Evolutionary conservation across 1,140 invertebrate genomes (phyloP).

Genomic region (Drosophila kohkoa): DNA sequence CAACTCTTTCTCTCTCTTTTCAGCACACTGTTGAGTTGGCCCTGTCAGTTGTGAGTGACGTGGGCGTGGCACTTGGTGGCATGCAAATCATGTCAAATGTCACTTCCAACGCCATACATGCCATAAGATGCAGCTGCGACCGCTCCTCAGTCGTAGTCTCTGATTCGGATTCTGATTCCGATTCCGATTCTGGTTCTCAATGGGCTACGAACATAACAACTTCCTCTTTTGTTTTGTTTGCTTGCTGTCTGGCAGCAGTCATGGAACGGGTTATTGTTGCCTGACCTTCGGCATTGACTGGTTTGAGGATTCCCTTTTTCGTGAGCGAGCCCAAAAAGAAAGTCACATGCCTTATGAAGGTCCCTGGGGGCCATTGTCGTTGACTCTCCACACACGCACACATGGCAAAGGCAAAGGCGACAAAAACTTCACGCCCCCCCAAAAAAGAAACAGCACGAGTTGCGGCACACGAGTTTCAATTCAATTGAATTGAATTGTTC

Average conservation of each 20-base stretch:
- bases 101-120: conserved; percentile 55
- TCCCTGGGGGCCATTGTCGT: conserved; percentile 24
- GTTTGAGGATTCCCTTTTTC: conserved; percentile 36
- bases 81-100: conserved; percentile 83
- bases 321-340: conserved; percentile 10
- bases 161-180: background rate
- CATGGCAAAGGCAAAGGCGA: conserved; percentile 15
- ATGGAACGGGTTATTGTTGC: conserved; percentile 43
- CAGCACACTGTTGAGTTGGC: background rate
- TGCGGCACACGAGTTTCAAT: conserved; percentile 1
- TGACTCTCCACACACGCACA: background rate
- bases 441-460: conserved; percentile 22
- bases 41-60: conserved; percentile 60
- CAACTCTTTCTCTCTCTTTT: conserved; percentile 32
- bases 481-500: conserved; percentile 51
- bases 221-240: conserved; percentile 45
- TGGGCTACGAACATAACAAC: conserved; percentile 26
- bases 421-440: conserved; percentile 37
- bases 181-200: conserved; percentile 17
- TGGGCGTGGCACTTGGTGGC: conserved; percentile 79
- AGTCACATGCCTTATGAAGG: conserved; percentile 8
- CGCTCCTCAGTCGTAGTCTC: conserved; percentile 2
- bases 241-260: too few relatives aligned
- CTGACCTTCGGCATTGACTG: conserved; percentile 63
- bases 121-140: conserved; percentile 59